These are phyloP conservation scores for Drosophila kuntzei DNA, from an alignment of 2,888 invertebrate genomes.

Conservation along the genomic window DNA sequence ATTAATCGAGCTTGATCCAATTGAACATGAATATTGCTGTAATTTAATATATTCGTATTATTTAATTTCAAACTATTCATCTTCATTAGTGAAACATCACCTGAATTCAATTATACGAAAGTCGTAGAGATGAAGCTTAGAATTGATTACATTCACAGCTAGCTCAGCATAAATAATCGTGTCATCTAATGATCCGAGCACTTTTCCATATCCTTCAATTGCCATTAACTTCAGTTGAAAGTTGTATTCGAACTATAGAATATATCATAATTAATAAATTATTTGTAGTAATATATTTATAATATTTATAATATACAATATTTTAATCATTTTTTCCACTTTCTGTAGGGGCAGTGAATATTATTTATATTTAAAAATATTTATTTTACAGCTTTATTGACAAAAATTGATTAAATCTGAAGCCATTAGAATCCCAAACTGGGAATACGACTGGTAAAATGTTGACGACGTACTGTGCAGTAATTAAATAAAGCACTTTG, in stretches of 20 bases:
- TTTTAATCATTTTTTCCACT: neutral
- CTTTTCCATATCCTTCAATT: slow-evolving; percentile 82
- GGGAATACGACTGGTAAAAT: neutral
- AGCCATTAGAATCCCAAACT: neutral
- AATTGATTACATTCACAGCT: slow-evolving; percentile 79
- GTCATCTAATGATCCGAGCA: slow-evolving; percentile 82
- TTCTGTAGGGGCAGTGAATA: no score
- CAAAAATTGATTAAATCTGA: neutral
- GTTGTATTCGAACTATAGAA: slow-evolving; percentile 83
- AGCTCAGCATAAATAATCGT: slow-evolving; percentile 83
- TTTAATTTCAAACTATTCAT: neutral
- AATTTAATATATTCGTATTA: slow-evolving; percentile 18
- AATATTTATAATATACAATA: no score
- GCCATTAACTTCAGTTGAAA: slow-evolving; percentile 82
- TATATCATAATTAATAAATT: no score
- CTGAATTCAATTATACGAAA: slow-evolving; percentile 83
- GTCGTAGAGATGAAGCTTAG: slow-evolving; percentile 79
- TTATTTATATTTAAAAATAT: neutral
- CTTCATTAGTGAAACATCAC: slow-evolving; percentile 50
- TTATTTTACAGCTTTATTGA: neutral
- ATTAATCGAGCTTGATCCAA: slow-evolving; percentile 82
- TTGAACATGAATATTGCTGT: slow-evolving; percentile 83
- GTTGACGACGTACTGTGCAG: neutral
- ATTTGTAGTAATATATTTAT: no score
- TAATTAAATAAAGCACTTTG: neutral